These are phyloP conservation scores for Zeuzera pyrina DNA, from an alignment of 2,888 invertebrate genomes.

Conservation along the genomic window DNA sequence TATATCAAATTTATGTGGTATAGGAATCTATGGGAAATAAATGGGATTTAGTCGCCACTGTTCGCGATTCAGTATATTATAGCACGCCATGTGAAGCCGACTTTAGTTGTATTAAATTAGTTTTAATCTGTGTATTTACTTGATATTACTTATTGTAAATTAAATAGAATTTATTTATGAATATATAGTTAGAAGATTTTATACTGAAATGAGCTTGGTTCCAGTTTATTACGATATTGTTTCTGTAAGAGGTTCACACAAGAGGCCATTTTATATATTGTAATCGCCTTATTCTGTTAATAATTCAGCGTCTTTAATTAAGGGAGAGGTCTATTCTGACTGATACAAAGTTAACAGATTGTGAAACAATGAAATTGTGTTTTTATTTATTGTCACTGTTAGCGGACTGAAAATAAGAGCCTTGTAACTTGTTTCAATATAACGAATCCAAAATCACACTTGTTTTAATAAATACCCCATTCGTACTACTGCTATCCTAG, in stretches of 20 bases:
- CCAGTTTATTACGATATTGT: slow-evolving; percentile 7
- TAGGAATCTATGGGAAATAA: no score
- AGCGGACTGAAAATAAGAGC: slow-evolving; percentile 38
- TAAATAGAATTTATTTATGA: slow-evolving; percentile 52
- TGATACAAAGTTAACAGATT: neutral
- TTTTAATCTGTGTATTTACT: slow-evolving; percentile 41
- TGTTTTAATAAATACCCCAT: slow-evolving; percentile 24
- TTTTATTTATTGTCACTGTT: slow-evolving; percentile 24
- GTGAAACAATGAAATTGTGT: neutral
- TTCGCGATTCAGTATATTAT: no score
- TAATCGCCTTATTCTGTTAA: no score
- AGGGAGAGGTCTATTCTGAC: slow-evolving; percentile 1
- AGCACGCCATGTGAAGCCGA: no score
- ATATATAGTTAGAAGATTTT: slow-evolving; percentile 45
- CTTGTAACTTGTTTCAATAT: slow-evolving; percentile 55
- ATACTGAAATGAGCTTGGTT: slow-evolving; percentile 33
- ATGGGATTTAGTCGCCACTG: no score
- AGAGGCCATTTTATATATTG: neutral
- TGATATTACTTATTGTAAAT: slow-evolving; percentile 51
- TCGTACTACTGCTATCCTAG: neutral
- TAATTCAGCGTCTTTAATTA: no score
- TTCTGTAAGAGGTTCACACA: no score
- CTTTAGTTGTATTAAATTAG: slow-evolving; percentile 46
- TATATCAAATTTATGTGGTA: no score
- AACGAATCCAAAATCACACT: slow-evolving; percentile 38